Evolutionary conservation across 1,140 invertebrate genomes (phyloP), one percentile per base, ranked within the genome.

Genomic region (Drosophila yakuba): DNA sequence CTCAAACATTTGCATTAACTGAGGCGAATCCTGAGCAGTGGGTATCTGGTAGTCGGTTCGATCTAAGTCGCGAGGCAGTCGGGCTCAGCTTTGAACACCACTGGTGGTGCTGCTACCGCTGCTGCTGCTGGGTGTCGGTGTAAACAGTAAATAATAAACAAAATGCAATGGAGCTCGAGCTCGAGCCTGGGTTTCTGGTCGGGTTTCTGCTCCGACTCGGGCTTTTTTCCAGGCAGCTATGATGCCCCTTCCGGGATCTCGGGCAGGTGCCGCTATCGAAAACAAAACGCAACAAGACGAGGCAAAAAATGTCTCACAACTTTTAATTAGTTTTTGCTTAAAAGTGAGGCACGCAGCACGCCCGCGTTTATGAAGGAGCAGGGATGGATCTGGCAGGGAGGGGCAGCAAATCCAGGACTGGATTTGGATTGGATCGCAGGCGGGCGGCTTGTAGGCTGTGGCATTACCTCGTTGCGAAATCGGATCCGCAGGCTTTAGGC

Each of bases 241-340:
- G 32, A 20, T 20, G 48, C 38, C 32, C 32, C 28, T 28, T 28
- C 43, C 38, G 48, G 56, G 35, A 36, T 38, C 35, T 50, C 44
- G 12, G 64, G 52, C 80, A 83, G 80, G 63, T 79, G 80, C 61
- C 68, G 54, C 66, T 73, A 69, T 45, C 69, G 59, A 62, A 83
- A 75, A 64, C 74, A 66, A 76, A 60, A 80, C 67, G 57, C 51
- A 79, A 73, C 58, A 80, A 81, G 60, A 63, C 60, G 36, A 58
- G 39, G 64, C 71, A 81, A 78, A 80, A 89, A 84, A 82, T 85
- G 85, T 90, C 85, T 84, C 82, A 82, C 69, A 90, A 90, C 85
- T 90, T 90, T 90, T 90, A 90, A 90, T 90, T 90, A 90, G 85
- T 90, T 90, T 90, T 90, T 90, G 75, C 78, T 90, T 81, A 89